Evolutionary conservation across 1,140 invertebrate species (phyloP), one percentile per base, ranked within the genome.

Genomic region (Eufriesea mexicana): DNA sequence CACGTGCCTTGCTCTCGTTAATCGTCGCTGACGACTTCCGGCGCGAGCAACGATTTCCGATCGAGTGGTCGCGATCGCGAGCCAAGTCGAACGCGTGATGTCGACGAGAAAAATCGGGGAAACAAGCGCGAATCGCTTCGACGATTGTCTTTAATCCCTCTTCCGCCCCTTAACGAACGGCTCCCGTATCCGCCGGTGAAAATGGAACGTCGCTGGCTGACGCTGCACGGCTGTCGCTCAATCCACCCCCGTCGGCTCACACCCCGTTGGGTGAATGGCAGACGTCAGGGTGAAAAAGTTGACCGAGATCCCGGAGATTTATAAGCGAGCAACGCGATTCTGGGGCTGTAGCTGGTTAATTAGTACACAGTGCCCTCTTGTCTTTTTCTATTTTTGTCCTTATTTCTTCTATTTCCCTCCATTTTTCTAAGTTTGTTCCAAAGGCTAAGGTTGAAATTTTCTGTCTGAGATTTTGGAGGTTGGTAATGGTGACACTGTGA

Each of bases 61-160:
- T 2, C 45, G 25, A 23, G 20, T 76, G 18, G 49, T 35, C 18
- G 51, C 64, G 20, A 35, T 35, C 35, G 35, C 35, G 35, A 4
- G 35, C 35, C 35, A 35, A 35, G 35, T 35, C 35, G 35, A 35
- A 35, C 35, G 35, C 9, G 42, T n/a, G 16, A 25, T 49, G 14
- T 23, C 28, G 42, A 10, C 72, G 28, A 45, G 16, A 59, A 42
- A 73, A 79, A 80, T 57, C 9, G 20, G 12, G 6, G 18, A 18
- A 54, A n/a, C 42, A 45, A 49, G 25, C 8, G 16, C 6, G 47
- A 23, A 64, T 73, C 71, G 73, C 68, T 51, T 28, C 71, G 42
- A 71, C 78, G 62, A 64, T 45, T 49, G 62, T 73, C 67, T 72
- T 71, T 72, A 79, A 79, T 79, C 66, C 61, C 25, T 25, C 45